These are phyloP conservation scores for Sisyra terminalis DNA, from an alignment of 2,888 invertebrate genomes.

Conservation along the genomic window DNA sequence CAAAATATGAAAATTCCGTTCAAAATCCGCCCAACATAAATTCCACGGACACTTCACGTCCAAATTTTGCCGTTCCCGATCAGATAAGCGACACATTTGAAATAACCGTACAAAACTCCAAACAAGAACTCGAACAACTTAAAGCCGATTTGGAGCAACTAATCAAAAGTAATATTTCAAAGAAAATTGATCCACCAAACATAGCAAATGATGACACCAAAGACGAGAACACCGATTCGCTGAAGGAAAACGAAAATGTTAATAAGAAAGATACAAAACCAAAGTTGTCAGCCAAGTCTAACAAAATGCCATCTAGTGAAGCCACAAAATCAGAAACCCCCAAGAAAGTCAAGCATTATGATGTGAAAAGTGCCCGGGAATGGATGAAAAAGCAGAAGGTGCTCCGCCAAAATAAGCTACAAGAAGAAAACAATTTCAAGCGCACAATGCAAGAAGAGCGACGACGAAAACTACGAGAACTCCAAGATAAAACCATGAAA, in stretches of 20 bases:
- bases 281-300: constrained; percentile 3
- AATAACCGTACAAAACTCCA: constrained; percentile 13
- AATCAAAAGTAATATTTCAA: constrained; percentile 17
- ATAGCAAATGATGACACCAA: constrained; percentile 3
- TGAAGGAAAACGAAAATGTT: not conserved
- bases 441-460: constrained; percentile 23
- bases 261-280: constrained; percentile 5
- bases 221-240: not conserved
- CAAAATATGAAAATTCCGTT: too few species aligned
- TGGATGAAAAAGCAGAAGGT: constrained; percentile 38
- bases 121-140: constrained; percentile 22
- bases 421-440: constrained; percentile 19
- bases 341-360: constrained; percentile 23
- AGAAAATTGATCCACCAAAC: constrained; percentile 8
- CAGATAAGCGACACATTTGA: not conserved
- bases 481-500: constrained; percentile 27
- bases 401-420: constrained; percentile 26
- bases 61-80: not conserved
- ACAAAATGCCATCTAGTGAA: not conserved
- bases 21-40: too few species aligned
- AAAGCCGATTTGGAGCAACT: constrained; percentile 22
- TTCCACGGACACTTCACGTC: too few species aligned
- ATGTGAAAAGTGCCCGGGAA: constrained; percentile 31
- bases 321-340: constrained; percentile 4
- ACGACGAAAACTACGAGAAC: constrained; percentile 28